Evolutionary conservation across 2,797 vertebrate genomes (phyloP).

Genomic region (Semotilus atromaculatus): DNA sequence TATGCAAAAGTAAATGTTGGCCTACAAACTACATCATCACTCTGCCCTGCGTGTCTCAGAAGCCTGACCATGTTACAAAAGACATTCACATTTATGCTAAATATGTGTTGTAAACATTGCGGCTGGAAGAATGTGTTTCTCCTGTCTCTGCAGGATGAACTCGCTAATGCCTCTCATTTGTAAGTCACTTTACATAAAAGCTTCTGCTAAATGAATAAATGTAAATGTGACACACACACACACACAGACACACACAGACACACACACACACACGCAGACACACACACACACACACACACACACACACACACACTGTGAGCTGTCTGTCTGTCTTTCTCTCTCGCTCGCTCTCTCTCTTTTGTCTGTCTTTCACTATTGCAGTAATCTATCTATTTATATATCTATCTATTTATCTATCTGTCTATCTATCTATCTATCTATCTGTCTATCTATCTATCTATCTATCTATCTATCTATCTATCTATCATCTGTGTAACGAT

Average conservation of each 20-base stretch:
- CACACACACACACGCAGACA: neutral
- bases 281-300: too few relatives aligned
- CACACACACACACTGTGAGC: too few relatives aligned
- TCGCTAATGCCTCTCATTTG: neutral
- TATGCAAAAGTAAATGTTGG: neutral
- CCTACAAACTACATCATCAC: neutral
- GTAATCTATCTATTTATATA: too few relatives aligned
- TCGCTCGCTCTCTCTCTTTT: too few relatives aligned
- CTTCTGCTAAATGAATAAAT: neutral
- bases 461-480: too few relatives aligned
- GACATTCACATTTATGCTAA: neutral
- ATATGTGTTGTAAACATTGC: neutral
- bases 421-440: too few relatives aligned
- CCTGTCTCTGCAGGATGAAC: neutral
- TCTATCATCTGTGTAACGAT: too few relatives aligned
- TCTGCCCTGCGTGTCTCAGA: neutral
- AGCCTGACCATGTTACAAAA: neutral
- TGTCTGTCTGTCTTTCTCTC: too few relatives aligned
- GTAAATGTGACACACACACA: neutral
- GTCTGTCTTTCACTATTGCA: too few relatives aligned
- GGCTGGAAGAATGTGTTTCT: neutral
- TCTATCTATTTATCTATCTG: too few relatives aligned
- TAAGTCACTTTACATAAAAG: conserved; percentile 5
- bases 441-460: too few relatives aligned
- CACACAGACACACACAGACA: neutral